A percentile compares a stretch with the other conserved stretches of the same genome.
These are phyloP conservation scores for Halichoerus grypus DNA, from an alignment of 2,113 vertebrate species.

Conservation along the genomic window DNA sequence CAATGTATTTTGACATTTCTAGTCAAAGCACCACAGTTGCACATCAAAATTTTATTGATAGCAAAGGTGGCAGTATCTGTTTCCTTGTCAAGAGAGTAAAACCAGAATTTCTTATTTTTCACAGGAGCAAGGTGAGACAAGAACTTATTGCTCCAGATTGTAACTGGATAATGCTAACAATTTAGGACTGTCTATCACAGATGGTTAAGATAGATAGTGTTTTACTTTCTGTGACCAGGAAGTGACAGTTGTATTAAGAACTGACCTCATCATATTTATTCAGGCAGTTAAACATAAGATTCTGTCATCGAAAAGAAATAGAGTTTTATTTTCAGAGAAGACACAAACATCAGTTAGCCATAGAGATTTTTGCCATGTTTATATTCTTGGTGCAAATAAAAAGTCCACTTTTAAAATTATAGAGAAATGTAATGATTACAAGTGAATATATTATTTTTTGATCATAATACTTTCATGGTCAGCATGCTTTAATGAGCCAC, in stretches of 20 bases:
- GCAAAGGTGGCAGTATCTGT: background rate
- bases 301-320: conserved; percentile 74
- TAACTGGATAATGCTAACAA: conserved; percentile 11
- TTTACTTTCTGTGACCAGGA: conserved; percentile 74
- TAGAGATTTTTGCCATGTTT: conserved; percentile 53
- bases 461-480: background rate
- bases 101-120: background rate
- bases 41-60: background rate
- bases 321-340: conserved; percentile 74
- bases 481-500: background rate
- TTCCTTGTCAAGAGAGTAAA: conserved; percentile 59
- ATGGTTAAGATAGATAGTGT: conserved; percentile 7
- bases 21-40: background rate
- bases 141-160: background rate
- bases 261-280: conserved; percentile 61
- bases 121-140: background rate
- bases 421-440: conserved; percentile 18
- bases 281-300: conserved; percentile 69
- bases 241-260: conserved; percentile 63
- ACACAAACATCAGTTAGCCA: conserved; percentile 61
- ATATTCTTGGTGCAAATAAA: conserved; percentile 64
- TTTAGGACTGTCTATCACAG: conserved; percentile 56
- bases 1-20: background rate
- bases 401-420: conserved; percentile 74
- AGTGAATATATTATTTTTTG: conserved; percentile 57